Percentiles rank a stretch among this genome's conserved stretches.
phyloP scores from a whole-genome alignment of 2,888 invertebrate species.

The Apeira syringaria region DNA sequence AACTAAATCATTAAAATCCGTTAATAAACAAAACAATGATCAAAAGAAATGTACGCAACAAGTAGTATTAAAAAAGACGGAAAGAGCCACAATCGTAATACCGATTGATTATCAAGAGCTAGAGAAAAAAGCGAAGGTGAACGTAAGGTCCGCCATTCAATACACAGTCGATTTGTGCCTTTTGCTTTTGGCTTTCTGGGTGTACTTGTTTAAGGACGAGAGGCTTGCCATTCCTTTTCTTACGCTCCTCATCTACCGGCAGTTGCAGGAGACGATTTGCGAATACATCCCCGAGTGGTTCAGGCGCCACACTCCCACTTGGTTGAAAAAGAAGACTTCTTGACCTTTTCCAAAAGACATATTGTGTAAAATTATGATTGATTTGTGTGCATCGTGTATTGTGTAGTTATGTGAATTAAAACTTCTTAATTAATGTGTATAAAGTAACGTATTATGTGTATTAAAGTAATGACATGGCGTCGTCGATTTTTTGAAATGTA shows the following conservation, averaged over 20 bases:
- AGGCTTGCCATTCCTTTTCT: constrained; percentile 91
- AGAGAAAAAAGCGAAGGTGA: constrained; percentile 85
- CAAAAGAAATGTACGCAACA: constrained; percentile 53
- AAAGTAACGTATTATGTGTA: constrained; percentile 44
- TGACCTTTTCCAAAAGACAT: constrained; percentile 73
- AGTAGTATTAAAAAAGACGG: constrained; percentile 64
- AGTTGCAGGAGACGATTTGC: constrained; percentile 86
- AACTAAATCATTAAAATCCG: constrained; percentile 20
- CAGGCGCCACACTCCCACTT: constrained; percentile 59
- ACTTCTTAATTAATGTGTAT: constrained; percentile 43
- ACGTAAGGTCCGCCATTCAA: constrained; percentile 87
- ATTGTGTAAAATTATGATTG: constrained; percentile 61
- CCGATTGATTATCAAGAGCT: constrained; percentile 81
- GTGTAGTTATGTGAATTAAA: constrained; percentile 67
- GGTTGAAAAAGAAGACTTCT: constrained; percentile 74
- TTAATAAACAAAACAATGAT: constrained; percentile 37
- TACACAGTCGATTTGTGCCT: constrained; percentile 90
- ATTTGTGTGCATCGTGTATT: constrained; percentile 68
- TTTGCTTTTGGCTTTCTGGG: constrained; percentile 90
- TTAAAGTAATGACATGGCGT: constrained; percentile 35
- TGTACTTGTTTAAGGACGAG: constrained; percentile 92
- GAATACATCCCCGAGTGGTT: constrained; percentile 85
- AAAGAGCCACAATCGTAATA: constrained; percentile 73
- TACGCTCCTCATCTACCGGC: constrained; percentile 89
- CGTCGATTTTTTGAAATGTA: constrained; percentile 4